Evolutionary conservation across 2,888 invertebrate species (phyloP), one percentile per base, ranked within the genome.

Genomic region (Volucella zonaria): DNA sequence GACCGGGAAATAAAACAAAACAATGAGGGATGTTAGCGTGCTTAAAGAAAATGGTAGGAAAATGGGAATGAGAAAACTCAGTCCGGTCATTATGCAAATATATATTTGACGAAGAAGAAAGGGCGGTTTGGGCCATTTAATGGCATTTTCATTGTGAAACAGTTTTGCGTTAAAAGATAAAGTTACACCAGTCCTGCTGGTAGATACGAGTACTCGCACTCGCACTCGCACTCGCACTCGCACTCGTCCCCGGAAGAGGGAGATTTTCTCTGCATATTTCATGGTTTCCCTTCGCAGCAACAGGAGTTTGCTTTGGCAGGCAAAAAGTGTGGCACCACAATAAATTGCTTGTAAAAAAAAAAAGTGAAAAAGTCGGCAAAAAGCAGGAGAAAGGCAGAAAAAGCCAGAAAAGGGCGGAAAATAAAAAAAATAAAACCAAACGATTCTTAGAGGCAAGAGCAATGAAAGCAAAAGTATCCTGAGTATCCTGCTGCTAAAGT

Each of bases 61-160:
- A 31, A 38, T 8, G 18, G 14, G 62, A 70, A 14, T 43, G 43
- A 14, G 12, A 58, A 62, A 85, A 76, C 80, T 73, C 75, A 58
- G 71, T 85, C 71, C 56, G 76, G 67, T 73, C 83, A 85, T 85
- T 85, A 85, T 85, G 83, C 80, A 85, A 80, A 85, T 54, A 45
- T 51, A 18, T 76, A 14, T 51, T 56, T 11, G 42, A 18, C n/a
- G 42, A 42, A 54, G 75, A 58, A 38, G 38, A 45, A 14, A n/a
- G 38, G 73, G 71, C 59, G 47, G 10, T 56, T 66, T 51, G 56
- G 76, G 62, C 67, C 47, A 77, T 80, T 85, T 81, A 81, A 85
- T 85, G 85, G 85, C 62, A 64, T 73, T 81, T 80, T 76, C 80
- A 83, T 83, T 83, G 83, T 83, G 71, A 76, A 80, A 71, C 75